These are phyloP conservation scores for Anarhynchus alexandrinus DNA, from an alignment of 2,113 vertebrate genomes.

Conservation along the genomic window DNA sequence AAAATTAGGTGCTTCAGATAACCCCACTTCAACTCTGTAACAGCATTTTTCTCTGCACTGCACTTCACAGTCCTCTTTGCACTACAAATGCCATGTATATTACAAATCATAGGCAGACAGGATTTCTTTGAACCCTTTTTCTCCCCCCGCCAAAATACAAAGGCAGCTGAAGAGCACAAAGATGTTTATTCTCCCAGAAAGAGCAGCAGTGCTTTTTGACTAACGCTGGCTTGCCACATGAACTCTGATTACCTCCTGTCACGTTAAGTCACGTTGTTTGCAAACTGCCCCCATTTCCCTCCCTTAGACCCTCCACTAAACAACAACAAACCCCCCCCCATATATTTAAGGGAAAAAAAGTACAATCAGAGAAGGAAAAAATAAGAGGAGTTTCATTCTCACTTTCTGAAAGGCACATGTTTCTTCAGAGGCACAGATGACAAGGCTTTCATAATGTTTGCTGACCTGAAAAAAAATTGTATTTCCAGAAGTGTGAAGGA, in stretches of 20 bases:
- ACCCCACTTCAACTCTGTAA: background rate
- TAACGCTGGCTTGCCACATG: background rate
- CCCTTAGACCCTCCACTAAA: background rate
- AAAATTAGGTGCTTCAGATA: background rate
- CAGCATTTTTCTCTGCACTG: background rate
- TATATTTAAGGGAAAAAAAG: background rate
- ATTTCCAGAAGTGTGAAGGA: constrained; percentile 31
- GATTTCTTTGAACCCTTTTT: background rate
- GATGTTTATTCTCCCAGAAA: constrained; percentile 5
- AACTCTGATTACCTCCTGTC: background rate
- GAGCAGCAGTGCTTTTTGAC: background rate
- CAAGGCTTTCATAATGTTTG: constrained; percentile 2
- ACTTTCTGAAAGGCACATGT: background rate
- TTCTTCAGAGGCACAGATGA: background rate
- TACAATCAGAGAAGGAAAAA: background rate
- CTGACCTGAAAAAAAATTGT: background rate
- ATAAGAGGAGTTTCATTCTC: background rate
- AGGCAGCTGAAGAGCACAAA: background rate
- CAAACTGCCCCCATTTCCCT: background rate
- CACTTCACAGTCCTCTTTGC: background rate
- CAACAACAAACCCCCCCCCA: background rate
- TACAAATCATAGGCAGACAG: background rate
- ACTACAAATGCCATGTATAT: background rate
- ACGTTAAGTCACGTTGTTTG: background rate
- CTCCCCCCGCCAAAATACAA: background rate